phyloP scores from a whole-genome alignment of 2,113 vertebrate genomes.

The Rafetus swinhoei region DNA sequence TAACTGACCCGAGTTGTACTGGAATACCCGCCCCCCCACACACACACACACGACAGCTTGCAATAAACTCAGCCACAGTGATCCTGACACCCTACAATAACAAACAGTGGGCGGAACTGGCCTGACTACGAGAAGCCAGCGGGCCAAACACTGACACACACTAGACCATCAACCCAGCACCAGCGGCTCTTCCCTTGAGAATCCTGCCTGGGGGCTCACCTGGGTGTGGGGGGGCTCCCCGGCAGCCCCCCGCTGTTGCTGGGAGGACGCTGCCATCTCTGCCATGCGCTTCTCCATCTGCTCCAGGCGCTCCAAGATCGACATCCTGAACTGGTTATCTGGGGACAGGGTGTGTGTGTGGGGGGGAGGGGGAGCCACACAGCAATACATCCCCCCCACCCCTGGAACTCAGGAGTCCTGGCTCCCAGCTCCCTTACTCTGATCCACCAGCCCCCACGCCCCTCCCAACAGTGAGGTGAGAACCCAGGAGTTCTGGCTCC shows the following conservation, averaged over 20 bases:
- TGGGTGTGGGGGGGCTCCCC: neutral
- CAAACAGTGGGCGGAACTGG: too few relatives aligned
- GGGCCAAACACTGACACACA: too few relatives aligned
- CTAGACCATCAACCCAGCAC: neutral
- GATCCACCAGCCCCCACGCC: too few relatives aligned
- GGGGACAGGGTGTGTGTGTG: neutral
- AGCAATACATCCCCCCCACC: neutral
- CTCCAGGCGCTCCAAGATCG: constrained; percentile 84
- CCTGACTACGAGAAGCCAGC: too few relatives aligned
- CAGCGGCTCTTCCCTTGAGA: too few relatives aligned
- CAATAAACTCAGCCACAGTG: neutral
- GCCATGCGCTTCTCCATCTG: constrained; percentile 86
- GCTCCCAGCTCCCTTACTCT: too few relatives aligned
- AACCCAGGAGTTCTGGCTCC: neutral
- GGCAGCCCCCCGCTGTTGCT: neutral
- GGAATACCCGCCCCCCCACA: neutral
- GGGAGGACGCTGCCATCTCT: constrained; percentile 75
- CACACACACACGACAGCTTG: neutral
- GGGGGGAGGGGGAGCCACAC: neutral
- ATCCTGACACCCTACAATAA: constrained; percentile 11
- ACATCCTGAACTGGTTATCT: constrained; percentile 88
- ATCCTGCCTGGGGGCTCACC: neutral
- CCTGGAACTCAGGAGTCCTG: too few relatives aligned
- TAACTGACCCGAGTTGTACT: neutral
- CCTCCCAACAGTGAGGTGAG: too few relatives aligned